Percentiles rank a stretch among this genome's conserved stretches.
phyloP scores from a whole-genome alignment of 1,140 invertebrate species.

The Papilio dardanus region DNA sequence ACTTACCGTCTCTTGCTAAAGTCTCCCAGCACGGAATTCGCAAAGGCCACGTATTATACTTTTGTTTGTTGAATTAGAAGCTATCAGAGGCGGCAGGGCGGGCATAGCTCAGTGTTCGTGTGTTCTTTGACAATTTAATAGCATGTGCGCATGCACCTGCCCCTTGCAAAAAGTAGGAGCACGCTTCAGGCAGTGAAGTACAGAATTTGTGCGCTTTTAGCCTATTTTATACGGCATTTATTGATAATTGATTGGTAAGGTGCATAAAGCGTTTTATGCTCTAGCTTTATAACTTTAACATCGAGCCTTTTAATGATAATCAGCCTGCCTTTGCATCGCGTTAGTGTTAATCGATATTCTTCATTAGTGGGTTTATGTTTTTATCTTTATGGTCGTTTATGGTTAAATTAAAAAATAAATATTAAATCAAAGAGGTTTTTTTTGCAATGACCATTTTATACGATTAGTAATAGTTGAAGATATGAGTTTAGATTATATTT shows the following conservation, averaged over 20 bases:
- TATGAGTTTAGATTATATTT: slow-evolving; percentile 29
- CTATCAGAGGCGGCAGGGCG: slow-evolving; percentile 58
- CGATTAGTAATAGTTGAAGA: neutral
- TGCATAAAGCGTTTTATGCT: slow-evolving; percentile 59
- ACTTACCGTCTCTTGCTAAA: neutral
- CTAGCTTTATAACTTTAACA: slow-evolving; percentile 31
- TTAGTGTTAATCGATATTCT: slow-evolving; percentile 29
- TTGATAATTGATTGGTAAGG: slow-evolving; percentile 78
- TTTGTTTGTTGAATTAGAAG: slow-evolving; percentile 69
- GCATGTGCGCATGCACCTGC: slow-evolving; percentile 79
- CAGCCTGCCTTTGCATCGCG: slow-evolving; percentile 15
- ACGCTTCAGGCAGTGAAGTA: slow-evolving; percentile 75
- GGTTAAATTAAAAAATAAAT: slow-evolving; percentile 1
- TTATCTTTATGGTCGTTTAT: neutral
- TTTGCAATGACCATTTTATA: neutral
- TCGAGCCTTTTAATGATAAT: slow-evolving; percentile 27
- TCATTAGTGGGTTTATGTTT: slow-evolving; percentile 28
- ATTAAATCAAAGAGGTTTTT: slow-evolving; percentile 11
- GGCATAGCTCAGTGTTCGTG: slow-evolving; percentile 57
- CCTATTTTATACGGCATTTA: slow-evolving; percentile 79
- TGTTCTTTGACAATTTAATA: slow-evolving; percentile 81
- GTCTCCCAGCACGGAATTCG: neutral
- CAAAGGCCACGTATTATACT: slow-evolving; percentile 51
- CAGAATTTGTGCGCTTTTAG: slow-evolving; percentile 75
- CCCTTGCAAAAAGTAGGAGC: slow-evolving; percentile 77